Evolutionary conservation across 2,888 invertebrate species (phyloP).

Genomic region (Plebejus argus): DNA sequence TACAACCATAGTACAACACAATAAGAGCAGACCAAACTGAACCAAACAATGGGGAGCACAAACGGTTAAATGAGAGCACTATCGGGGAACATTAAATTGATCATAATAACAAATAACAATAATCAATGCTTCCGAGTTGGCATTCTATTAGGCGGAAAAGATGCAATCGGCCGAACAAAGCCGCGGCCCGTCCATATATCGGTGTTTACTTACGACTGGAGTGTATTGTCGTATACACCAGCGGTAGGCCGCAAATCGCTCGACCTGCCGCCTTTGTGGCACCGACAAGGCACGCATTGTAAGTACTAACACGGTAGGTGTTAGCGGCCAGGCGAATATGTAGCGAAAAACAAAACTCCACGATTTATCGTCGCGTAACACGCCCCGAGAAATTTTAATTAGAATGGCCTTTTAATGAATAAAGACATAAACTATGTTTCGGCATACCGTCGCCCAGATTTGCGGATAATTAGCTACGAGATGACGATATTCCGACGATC

Average conservation of each 20-base stretch:
- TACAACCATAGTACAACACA: not conserved
- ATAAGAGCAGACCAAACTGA: not conserved
- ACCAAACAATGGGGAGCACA: conserved; percentile 15
- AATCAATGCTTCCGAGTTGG: conserved; percentile 31
- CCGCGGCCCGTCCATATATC: conserved; percentile 46
- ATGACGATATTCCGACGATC: conserved; percentile 45
- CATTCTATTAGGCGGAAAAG: conserved; percentile 49
- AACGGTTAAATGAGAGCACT: conserved; percentile 27
- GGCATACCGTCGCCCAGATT: conserved; percentile 45
- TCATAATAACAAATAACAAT: conserved; percentile 35
- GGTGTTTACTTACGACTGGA: conserved; percentile 47
- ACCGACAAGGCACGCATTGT: conserved; percentile 49
- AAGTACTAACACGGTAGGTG: conserved; percentile 49
- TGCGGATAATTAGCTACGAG: conserved; percentile 48
- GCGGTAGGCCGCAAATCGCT: conserved; percentile 49
- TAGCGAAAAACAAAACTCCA: conserved; percentile 49
- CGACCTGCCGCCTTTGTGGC: conserved; percentile 46
- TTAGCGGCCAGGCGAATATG: conserved; percentile 52
- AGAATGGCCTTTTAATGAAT: conserved; percentile 55
- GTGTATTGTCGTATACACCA: conserved; percentile 50
- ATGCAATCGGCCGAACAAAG: conserved; percentile 51
- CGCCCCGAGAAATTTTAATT: conserved; percentile 53
- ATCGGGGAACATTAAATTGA: conserved; percentile 28
- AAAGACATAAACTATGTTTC: conserved; percentile 51
- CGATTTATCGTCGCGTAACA: conserved; percentile 52